These are phyloP conservation scores for Coregonus suidteri DNA, from an alignment of 2,797 vertebrate genomes.

Conservation along the genomic window DNA sequence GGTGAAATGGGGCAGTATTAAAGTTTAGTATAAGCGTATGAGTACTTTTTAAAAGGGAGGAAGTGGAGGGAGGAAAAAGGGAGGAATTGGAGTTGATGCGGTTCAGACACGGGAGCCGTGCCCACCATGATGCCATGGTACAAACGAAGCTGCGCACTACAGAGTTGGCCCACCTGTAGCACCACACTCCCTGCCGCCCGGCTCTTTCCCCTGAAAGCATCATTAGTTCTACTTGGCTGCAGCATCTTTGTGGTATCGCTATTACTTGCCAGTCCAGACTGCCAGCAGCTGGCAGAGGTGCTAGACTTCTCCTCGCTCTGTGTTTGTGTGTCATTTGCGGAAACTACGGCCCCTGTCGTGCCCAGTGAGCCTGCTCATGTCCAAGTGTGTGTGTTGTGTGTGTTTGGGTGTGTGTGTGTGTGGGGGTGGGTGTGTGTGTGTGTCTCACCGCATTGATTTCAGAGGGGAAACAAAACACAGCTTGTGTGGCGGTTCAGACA, in stretches of 20 bases:
- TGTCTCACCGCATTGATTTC: conserved; percentile 40
- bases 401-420: conserved; percentile 22
- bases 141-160: conserved; percentile 37
- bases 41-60: too few species aligned
- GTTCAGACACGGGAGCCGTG: conserved; percentile 30
- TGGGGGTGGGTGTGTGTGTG: conserved; percentile 22
- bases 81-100: conserved; percentile 45
- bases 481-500: conserved; percentile 51
- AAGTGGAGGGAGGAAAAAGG: conserved; percentile 5
- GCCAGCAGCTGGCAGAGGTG: conserved; percentile 61
- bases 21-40: not conserved
- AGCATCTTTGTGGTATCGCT: conserved; percentile 61
- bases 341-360: conserved; percentile 37
- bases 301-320: conserved; percentile 53
- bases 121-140: conserved; percentile 38
- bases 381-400: conserved; percentile 35
- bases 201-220: conserved; percentile 45
- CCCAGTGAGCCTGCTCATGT: conserved; percentile 33
- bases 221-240: conserved; percentile 69
- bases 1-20: not conserved
- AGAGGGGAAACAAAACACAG: conserved; percentile 56
- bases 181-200: conserved; percentile 35
- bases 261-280: conserved; percentile 63
- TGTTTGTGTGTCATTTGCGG: conserved; percentile 53
- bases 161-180: conserved; percentile 50